These are phyloP conservation scores for Nicator chloris DNA, from an alignment of 2,113 vertebrate genomes.

Conservation along the genomic window DNA sequence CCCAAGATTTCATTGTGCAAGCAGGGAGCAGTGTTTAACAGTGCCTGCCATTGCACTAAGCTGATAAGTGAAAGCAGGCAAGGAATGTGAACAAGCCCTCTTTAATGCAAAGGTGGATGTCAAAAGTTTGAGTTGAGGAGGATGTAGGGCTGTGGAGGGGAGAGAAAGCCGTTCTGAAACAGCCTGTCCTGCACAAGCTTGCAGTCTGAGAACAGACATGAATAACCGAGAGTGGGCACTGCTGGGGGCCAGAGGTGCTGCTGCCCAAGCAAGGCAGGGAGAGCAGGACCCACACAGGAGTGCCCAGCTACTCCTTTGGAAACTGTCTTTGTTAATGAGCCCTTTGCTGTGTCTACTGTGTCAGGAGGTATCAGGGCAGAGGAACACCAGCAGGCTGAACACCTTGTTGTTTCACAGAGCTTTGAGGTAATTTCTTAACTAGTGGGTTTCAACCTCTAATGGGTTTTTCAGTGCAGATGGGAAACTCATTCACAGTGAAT, in stretches of 20 bases:
- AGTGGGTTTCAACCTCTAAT: neutral
- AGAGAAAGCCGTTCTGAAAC: neutral
- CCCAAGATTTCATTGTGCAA: neutral
- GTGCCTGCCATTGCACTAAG: neutral
- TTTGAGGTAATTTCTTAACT: neutral
- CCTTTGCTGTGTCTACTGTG: neutral
- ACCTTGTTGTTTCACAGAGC: neutral
- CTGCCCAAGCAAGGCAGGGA: neutral
- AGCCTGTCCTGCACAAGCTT: neutral
- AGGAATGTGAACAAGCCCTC: neutral
- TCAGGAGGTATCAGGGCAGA: neutral
- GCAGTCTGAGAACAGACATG: neutral
- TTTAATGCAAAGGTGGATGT: neutral
- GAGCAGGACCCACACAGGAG: neutral
- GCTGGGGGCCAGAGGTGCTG: neutral
- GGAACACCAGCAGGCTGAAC: neutral
- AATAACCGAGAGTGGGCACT: neutral
- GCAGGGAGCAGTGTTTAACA: neutral
- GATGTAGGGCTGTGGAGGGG: neutral
- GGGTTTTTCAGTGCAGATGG: neutral
- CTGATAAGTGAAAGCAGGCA: neutral
- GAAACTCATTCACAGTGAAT: neutral
- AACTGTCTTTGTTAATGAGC: neutral
- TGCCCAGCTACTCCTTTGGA: neutral
- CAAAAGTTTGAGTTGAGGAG: neutral